These are phyloP conservation scores for Drosophila prolongata DNA, from an alignment of 2,888 invertebrate genomes.

Conservation along the genomic window DNA sequence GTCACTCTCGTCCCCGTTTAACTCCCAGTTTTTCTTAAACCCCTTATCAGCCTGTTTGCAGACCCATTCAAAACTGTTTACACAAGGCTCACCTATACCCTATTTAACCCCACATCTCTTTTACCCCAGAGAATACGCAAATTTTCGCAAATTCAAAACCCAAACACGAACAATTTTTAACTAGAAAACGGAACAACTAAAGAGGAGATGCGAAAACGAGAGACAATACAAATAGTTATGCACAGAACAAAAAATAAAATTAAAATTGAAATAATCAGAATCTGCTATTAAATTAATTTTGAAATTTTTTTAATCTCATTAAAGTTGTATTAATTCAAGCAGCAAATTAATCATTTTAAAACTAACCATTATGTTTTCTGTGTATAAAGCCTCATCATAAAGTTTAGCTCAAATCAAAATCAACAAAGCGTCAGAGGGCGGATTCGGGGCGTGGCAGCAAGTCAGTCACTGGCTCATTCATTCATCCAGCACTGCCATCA, in stretches of 20 bases:
- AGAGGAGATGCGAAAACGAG: too few species aligned
- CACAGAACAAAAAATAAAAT: not conserved
- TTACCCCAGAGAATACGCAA: constrained; percentile 14
- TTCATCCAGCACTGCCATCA: constrained; percentile 25
- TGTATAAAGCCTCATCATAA: constrained; percentile 16
- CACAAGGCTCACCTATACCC: constrained; percentile 15
- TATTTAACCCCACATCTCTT: not conserved
- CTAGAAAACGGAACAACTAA: constrained; percentile 18
- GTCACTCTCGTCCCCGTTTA: too few species aligned
- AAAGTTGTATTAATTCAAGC: too few species aligned
- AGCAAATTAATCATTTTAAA: too few species aligned
- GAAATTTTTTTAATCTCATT: too few species aligned
- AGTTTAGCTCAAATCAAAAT: constrained; percentile 41
- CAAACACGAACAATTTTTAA: constrained; percentile 24
- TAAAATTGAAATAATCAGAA: too few species aligned
- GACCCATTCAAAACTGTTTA: constrained; percentile 18
- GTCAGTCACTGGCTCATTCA: constrained; percentile 28
- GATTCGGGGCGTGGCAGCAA: constrained; percentile 22
- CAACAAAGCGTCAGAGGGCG: constrained; percentile 24
- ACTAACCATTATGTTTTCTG: not conserved
- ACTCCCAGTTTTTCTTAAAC: constrained; percentile 5
- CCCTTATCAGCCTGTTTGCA: constrained; percentile 28
- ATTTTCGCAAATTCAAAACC: constrained; percentile 19
- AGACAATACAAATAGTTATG: not conserved
- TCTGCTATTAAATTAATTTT: too few species aligned